phyloP scores from a whole-genome alignment of 2,797 vertebrate species.

The Hybognathus amarus region DNA sequence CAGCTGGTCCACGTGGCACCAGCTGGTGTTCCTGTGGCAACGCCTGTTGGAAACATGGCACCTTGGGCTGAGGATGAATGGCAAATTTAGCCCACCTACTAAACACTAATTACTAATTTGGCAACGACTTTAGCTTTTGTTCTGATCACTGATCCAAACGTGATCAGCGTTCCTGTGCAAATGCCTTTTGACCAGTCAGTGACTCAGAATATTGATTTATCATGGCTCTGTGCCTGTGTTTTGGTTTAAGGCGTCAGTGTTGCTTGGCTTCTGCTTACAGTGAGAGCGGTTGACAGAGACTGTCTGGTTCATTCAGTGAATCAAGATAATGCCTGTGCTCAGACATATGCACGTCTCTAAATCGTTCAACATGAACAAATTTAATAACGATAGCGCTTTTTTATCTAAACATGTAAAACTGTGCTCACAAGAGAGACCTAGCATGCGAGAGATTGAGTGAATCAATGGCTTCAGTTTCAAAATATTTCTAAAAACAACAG shows the following conservation, averaged over 20 bases:
- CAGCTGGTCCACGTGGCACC: constrained; percentile 70
- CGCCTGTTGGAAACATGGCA: constrained; percentile 67
- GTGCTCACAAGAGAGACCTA: background rate
- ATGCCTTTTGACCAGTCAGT: constrained; percentile 53
- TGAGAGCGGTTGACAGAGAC: constrained; percentile 16
- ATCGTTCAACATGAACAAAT: background rate
- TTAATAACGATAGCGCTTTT: background rate
- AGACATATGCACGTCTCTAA: background rate
- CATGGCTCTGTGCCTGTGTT: constrained; percentile 47
- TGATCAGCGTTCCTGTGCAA: constrained; percentile 41
- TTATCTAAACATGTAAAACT: background rate
- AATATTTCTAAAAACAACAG: background rate
- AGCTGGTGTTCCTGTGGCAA: constrained; percentile 70
- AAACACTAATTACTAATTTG: constrained; percentile 63
- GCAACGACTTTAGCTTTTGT: constrained; percentile 57
- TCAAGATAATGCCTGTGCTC: background rate
- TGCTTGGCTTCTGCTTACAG: constrained; percentile 23
- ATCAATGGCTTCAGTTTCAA: background rate
- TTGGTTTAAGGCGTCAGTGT: constrained; percentile 31
- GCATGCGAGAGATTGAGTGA: background rate
- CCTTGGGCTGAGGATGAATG: constrained; percentile 69
- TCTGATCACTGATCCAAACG: constrained; percentile 17
- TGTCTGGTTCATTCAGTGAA: constrained; percentile 2
- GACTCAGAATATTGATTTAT: constrained; percentile 54
- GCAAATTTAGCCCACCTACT: constrained; percentile 61